Conservation (phyloP, 1,140 invertebrate species). For the Carcinoscorpius rotundicauda region DNA sequence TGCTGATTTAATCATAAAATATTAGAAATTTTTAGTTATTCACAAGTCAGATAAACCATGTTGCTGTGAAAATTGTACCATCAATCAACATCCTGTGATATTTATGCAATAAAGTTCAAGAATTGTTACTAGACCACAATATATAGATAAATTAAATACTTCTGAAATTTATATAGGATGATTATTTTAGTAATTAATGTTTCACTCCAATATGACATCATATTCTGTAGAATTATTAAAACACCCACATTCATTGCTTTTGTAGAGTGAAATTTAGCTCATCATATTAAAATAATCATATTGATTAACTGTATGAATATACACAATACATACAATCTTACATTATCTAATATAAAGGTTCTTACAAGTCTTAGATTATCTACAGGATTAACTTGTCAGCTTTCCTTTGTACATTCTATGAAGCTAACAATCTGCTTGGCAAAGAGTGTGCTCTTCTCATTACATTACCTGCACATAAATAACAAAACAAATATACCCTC, state of each 20-base stretch:
- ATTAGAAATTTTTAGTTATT: too few species aligned
- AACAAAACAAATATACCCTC: too few species aligned
- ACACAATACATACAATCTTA: not conserved
- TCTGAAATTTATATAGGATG: not conserved
- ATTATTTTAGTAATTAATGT: not conserved
- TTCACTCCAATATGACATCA: not conserved
- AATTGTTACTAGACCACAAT: too few species aligned
- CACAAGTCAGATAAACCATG: too few species aligned
- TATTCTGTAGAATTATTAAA: not conserved
- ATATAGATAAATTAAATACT: too few species aligned
- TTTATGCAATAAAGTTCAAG: too few species aligned
- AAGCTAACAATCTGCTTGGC: slow-evolving; percentile 86
- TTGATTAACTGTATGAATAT: not conserved
- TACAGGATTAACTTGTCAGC: slow-evolving; percentile 72
- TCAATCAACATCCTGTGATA: too few species aligned
- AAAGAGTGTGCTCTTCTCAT: slow-evolving; percentile 73
- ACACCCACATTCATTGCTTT: not conserved
- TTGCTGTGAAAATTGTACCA: too few species aligned
- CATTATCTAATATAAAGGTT: not conserved
- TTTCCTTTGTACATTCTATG: slow-evolving; percentile 83
- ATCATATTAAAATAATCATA: not conserved
- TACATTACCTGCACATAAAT: slow-evolving; percentile 50
- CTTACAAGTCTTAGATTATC: slow-evolving; percentile 78
- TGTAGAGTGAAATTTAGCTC: not conserved
- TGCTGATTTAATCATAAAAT: too few species aligned